These are phyloP conservation scores for Macroteleia sp. DNA, from an alignment of 2,888 invertebrate species.

Conservation along the genomic window DNA sequence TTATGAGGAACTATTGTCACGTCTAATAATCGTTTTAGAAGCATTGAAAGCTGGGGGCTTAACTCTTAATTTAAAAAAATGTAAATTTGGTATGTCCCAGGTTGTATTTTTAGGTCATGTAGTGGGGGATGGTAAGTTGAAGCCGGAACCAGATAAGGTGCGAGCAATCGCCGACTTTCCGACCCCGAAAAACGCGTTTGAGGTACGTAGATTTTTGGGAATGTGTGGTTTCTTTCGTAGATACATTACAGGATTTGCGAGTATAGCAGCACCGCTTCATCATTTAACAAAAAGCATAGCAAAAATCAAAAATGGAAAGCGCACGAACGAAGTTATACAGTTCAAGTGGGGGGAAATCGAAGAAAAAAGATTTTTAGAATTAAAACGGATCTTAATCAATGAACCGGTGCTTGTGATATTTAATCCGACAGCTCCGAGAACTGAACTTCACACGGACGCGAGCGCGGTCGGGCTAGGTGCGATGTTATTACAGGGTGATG, in stretches of 20 bases:
- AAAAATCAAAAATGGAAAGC: constrained; percentile 2
- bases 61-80: constrained; percentile 8
- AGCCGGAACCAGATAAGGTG: constrained; percentile 10
- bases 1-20: neutral
- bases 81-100: constrained; percentile 1
- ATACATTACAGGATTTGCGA: neutral
- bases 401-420: constrained; percentile 4
- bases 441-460: constrained; percentile 18
- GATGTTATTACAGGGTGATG: constrained; percentile 19
- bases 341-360: constrained; percentile 3
- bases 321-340: no score
- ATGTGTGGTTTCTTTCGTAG: constrained; percentile 14
- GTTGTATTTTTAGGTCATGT: constrained; percentile 8
- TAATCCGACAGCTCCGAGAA: constrained; percentile 4
- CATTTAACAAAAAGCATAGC: neutral
- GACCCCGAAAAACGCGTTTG: neutral
- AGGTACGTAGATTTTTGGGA: constrained; percentile 17
- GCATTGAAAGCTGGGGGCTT: constrained; percentile 66
- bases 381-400: neutral
- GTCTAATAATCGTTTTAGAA: constrained; percentile 59
- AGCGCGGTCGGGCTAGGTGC: constrained; percentile 7
- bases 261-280: constrained; percentile 3
- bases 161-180: constrained; percentile 3
- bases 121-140: neutral
- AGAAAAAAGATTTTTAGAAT: neutral